Percentiles rank a stretch among this genome's conserved stretches.
Conservation (phyloP, 2,113 vertebrate species). For the Pan troglodytes region NHGRI_mPanTro3-v2.1_pri NC_086015.1:117744501-117745000, state of each 20-base stretch:
- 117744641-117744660: background rate
- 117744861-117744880: background rate
- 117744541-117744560: background rate
- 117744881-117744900: background rate
- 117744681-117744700: background rate
- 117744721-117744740: background rate
- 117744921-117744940: conserved; percentile 28
- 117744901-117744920: conserved; percentile 4
- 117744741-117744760: background rate
- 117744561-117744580: background rate
- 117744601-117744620: conserved; percentile 1
- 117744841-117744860: conserved; percentile 23
- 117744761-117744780: conserved; percentile 22
- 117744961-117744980: background rate
- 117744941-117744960: background rate
- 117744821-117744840: conserved; percentile 9
- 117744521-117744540: background rate
- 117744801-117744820: conserved; percentile 19
- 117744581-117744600: background rate
- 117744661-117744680: background rate
- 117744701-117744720: background rate
- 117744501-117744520: background rate
- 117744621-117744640: background rate
- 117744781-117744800: conserved; percentile 29
- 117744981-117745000: background rate